Conservation (phyloP, 2,797 vertebrate genomes). For the Sternarchorhynchus goeldii region DNA sequence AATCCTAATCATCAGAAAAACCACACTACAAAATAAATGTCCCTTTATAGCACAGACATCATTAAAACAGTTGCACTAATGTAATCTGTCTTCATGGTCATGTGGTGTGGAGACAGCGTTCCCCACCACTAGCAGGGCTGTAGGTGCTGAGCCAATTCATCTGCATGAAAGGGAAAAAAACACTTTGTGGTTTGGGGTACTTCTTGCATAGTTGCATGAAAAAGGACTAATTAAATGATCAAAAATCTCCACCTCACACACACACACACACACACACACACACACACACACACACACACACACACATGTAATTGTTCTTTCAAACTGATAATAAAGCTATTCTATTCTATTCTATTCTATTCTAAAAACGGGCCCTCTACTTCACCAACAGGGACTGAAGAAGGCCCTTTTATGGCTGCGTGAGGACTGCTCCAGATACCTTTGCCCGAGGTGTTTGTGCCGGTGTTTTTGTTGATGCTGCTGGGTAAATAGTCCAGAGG, state of each 20-base stretch:
- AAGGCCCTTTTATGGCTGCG: constrained; percentile 33
- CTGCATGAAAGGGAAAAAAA: constrained; percentile 34
- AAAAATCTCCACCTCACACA: constrained; percentile 11
- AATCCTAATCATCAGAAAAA: constrained; percentile 6
- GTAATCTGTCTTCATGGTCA: constrained; percentile 17
- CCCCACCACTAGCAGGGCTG: constrained; percentile 35
- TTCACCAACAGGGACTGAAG: constrained; percentile 32
- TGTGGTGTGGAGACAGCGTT: constrained; percentile 5
- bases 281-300: too few species aligned
- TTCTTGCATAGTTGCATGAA: constrained; percentile 47
- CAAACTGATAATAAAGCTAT: too few species aligned
- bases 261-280: too few species aligned
- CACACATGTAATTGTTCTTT: too few species aligned
- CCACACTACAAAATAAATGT: constrained; percentile 19
- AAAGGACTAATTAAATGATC: constrained; percentile 54
- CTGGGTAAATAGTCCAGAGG: constrained; percentile 54
- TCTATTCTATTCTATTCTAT: too few species aligned
- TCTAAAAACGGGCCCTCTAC: constrained; percentile 27
- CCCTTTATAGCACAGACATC: constrained; percentile 13
- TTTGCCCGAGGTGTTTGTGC: constrained; percentile 49
- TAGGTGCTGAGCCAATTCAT: constrained; percentile 48
- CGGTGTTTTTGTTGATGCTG: constrained; percentile 55
- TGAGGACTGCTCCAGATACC: constrained; percentile 38
- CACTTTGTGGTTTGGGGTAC: constrained; percentile 43
- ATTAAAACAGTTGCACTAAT: constrained; percentile 35